Conservation (phyloP, 2,888 invertebrate genomes). For the Argynnis bischoffii region DNA sequence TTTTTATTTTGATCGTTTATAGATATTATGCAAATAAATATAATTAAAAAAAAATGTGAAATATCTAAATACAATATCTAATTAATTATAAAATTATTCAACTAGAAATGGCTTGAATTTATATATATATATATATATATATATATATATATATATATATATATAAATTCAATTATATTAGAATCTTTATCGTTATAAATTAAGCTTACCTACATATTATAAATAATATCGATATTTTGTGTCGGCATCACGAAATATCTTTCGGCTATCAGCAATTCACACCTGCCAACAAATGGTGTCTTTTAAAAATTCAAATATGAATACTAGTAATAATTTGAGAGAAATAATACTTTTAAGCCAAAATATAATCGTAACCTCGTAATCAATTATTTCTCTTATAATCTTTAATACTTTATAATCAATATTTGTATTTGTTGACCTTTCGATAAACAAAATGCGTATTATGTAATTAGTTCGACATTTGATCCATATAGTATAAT, state of each 20-base stretch:
- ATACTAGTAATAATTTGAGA: conserved; percentile 16
- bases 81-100: too few species aligned
- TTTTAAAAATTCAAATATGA: conserved; percentile 17
- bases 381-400: neutral
- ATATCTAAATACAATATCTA: too few species aligned
- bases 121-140: too few species aligned
- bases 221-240: conserved; percentile 14
- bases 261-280: conserved; percentile 37
- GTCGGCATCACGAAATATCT: conserved; percentile 30
- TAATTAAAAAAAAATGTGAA: too few species aligned
- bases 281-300: conserved; percentile 42
- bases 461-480: neutral
- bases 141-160: too few species aligned
- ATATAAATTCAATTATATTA: too few species aligned
- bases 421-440: conserved; percentile 2
- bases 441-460: conserved; percentile 1
- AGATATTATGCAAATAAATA: too few species aligned
- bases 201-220: too few species aligned
- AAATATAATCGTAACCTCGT: neutral
- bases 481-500: too few species aligned
- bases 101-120: too few species aligned
- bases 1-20: too few species aligned
- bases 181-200: too few species aligned
- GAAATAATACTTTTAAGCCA: neutral
- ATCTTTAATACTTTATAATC: conserved; percentile 4